phyloP scores from a whole-genome alignment of 1,140 invertebrate species.

The Zophobas morio region DNA sequence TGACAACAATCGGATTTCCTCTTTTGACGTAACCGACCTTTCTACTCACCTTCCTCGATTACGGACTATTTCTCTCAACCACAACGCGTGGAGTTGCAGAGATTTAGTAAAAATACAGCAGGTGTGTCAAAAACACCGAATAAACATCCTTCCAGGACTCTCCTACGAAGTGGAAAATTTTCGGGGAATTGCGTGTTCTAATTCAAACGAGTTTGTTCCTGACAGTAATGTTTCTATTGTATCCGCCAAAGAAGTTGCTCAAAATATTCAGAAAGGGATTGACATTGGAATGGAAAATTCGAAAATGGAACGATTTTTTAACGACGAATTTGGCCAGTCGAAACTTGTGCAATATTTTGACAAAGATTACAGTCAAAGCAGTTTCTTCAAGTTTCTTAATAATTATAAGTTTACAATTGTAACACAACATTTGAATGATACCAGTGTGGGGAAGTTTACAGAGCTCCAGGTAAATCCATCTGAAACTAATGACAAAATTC shows the following conservation, averaged over 20 bases:
- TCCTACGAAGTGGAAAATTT: constrained; percentile 9
- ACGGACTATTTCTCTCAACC: neutral
- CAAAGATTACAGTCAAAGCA: neutral
- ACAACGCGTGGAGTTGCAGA: constrained; percentile 17
- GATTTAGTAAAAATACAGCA: neutral
- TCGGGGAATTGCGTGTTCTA: constrained; percentile 32
- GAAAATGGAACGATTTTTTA: constrained; percentile 10
- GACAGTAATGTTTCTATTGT: neutral
- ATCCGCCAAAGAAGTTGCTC: neutral
- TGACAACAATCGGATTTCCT: constrained; percentile 18
- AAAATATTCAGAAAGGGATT: neutral
- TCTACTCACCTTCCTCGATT: neutral
- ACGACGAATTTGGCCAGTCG: constrained; percentile 13
- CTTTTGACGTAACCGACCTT: constrained; percentile 3
- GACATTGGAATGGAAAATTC: neutral
- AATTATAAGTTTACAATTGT: constrained; percentile 11
- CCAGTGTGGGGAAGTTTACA: neutral
- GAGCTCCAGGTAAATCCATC: neutral
- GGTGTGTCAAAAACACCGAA: no score
- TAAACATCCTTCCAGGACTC: constrained; percentile 3
- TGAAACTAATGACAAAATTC: neutral
- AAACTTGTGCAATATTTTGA: neutral
- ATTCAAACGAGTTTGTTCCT: constrained; percentile 1
- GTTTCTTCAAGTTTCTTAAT: constrained; percentile 35
- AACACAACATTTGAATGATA: neutral